Evolutionary conservation across 2,113 vertebrate species (phyloP).

Genomic region (Rhipidura dahli): DNA sequence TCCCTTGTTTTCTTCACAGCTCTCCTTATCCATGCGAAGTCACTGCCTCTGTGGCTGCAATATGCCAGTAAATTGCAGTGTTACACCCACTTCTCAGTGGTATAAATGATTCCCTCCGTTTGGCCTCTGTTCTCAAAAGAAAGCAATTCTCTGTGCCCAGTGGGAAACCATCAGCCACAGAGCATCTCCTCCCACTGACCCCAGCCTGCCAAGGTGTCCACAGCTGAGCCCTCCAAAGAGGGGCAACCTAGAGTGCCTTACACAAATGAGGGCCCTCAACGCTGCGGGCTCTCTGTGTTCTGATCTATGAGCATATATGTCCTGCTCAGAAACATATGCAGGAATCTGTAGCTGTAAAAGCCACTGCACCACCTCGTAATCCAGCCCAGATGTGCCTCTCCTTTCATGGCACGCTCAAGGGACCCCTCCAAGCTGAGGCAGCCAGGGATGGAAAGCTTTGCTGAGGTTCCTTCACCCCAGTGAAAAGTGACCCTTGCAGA

Average conservation of each 20-base stretch:
- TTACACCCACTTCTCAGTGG: not conserved
- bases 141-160: not conserved
- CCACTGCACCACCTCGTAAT: slow-evolving; percentile 15
- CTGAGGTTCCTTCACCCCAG: not conserved
- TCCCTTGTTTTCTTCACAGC: slow-evolving; percentile 19
- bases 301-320: not conserved
- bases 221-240: not conserved
- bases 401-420: not conserved
- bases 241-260: not conserved
- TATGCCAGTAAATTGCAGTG: not conserved
- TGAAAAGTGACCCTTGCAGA: not conserved
- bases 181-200: not conserved
- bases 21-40: not conserved
- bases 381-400: slow-evolving; percentile 29
- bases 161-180: not conserved
- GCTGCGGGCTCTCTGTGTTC: not conserved
- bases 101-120: not conserved
- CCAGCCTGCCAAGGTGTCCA: not conserved
- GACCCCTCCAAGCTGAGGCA: not conserved
- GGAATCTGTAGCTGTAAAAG: slow-evolving; percentile 36
- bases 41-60: not conserved
- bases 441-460: not conserved
- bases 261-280: not conserved
- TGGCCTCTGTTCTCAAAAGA: not conserved
- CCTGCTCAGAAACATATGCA: slow-evolving; percentile 32